These are phyloP conservation scores for Motacilla alba DNA, from an alignment of 2,113 vertebrate species.

Conservation along the genomic window DNA sequence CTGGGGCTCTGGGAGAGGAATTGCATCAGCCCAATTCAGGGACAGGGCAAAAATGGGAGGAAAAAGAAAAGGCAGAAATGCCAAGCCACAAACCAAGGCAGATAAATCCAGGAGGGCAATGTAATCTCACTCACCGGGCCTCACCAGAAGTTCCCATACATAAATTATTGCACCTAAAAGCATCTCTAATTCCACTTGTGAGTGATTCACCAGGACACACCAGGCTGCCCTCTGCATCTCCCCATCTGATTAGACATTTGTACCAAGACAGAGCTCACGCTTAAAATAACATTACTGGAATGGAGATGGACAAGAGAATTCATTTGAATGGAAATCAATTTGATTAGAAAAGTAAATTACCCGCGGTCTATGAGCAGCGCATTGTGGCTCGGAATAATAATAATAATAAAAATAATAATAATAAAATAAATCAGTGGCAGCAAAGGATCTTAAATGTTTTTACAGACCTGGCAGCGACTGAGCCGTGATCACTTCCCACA, in stretches of 20 bases:
- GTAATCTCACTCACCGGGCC: neutral
- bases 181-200: constrained; percentile 36
- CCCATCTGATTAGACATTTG: constrained; percentile 42
- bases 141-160: neutral
- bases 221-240: constrained; percentile 35
- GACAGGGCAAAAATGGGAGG: neutral
- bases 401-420: neutral
- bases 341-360: constrained; percentile 65
- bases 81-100: neutral
- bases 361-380: neutral
- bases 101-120: neutral
- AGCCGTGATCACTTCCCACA: neutral
- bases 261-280: constrained; percentile 7
- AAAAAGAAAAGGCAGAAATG: neutral
- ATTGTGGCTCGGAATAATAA: neutral
- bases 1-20: neutral
- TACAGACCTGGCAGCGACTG: neutral
- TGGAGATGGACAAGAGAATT: constrained; percentile 42
- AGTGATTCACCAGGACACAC: constrained; percentile 17
- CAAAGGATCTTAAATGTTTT: neutral
- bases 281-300: constrained; percentile 69
- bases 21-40: neutral
- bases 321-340: constrained; percentile 63
- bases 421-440: neutral
- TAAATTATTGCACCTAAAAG: constrained; percentile 47